phyloP scores from a whole-genome alignment of 2,113 vertebrate genomes.

The Cyanoliseus patagonus region DNA sequence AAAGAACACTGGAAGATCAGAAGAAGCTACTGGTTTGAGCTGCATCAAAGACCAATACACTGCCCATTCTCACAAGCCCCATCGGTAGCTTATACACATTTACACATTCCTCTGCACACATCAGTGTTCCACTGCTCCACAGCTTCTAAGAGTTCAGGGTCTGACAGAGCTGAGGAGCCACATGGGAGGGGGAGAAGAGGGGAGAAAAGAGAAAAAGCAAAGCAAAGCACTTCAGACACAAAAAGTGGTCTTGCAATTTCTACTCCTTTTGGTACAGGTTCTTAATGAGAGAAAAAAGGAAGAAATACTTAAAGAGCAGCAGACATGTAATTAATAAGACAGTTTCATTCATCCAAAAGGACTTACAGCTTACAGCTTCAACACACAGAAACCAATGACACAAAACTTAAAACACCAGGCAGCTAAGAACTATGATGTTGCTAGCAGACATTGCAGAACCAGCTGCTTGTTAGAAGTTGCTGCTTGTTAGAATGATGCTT shows the following conservation, averaged over 20 bases:
- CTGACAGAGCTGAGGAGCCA: not conserved
- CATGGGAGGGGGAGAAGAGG: not conserved
- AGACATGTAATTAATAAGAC: not conserved
- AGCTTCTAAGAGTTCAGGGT: not conserved
- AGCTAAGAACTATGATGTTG: not conserved
- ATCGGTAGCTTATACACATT: not conserved
- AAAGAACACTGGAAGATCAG: not conserved
- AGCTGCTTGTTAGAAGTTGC: not conserved
- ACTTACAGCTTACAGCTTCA: not conserved
- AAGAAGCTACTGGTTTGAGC: not conserved
- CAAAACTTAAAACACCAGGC: not conserved
- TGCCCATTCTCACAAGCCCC: not conserved
- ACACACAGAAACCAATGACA: not conserved
- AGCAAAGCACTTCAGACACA: not conserved
- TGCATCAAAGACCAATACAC: not conserved
- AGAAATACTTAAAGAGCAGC: not conserved
- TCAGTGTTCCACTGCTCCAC: not conserved
- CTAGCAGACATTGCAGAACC: not conserved
- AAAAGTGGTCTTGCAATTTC: not conserved
- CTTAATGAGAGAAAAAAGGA: not conserved
- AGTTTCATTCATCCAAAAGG: not conserved
- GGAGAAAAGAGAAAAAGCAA: not conserved
- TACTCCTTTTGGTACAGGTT: not conserved
- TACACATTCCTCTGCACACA: not conserved
- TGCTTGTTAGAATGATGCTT: not conserved